These are phyloP conservation scores for Loriculus beryllinus DNA, from an alignment of 2,797 vertebrate genomes.

Conservation along the genomic window DNA sequence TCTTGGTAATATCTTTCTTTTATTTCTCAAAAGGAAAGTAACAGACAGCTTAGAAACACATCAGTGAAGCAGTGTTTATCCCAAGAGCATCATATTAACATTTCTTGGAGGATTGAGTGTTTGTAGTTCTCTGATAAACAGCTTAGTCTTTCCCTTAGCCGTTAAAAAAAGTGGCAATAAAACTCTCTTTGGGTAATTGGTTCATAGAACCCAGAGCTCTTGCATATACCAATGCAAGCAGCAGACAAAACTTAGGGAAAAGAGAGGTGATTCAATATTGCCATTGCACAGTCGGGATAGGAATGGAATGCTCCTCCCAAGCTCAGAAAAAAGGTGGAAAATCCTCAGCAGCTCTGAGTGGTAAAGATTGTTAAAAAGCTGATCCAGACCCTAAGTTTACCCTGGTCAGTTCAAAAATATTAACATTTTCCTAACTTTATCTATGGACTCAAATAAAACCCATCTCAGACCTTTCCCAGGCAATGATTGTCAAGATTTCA, in stretches of 20 bases:
- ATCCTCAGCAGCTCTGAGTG: background rate
- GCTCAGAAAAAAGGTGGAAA: background rate
- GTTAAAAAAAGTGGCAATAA: background rate
- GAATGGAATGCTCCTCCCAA: rapidly evolving
- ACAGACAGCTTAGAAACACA: constrained; percentile 19
- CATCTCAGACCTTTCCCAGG: background rate
- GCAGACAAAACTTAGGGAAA: background rate
- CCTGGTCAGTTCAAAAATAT: background rate
- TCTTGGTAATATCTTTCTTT: background rate
- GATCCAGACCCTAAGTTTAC: background rate
- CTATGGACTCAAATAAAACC: background rate
- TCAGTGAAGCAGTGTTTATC: constrained; percentile 10
- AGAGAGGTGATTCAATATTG: background rate
- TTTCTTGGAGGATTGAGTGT: constrained; percentile 3
- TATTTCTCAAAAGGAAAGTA: background rate
- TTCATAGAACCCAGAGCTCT: constrained; percentile 22
- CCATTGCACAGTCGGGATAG: background rate
- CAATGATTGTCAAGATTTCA: background rate
- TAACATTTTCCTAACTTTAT: background rate
- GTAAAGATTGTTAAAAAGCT: background rate
- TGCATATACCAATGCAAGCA: background rate
- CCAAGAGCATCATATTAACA: background rate
- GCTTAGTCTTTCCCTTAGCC: background rate
- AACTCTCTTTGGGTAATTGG: background rate
- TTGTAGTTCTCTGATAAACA: constrained; percentile 40